These are phyloP conservation scores for Bombylius major DNA, from an alignment of 2,888 invertebrate genomes.

Conservation along the genomic window DNA sequence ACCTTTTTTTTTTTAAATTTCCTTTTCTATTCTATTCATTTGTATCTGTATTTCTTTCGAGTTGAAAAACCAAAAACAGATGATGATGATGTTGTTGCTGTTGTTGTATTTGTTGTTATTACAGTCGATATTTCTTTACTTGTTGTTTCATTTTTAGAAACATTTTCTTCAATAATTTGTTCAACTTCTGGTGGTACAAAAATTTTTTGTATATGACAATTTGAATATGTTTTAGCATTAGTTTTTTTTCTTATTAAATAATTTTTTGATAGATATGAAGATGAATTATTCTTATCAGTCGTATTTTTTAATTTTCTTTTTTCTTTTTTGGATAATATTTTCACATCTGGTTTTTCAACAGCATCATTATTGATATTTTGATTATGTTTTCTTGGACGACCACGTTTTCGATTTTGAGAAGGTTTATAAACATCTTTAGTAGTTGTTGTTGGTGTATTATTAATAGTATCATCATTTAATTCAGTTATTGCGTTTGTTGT, in stretches of 20 bases:
- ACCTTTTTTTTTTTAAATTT: too few species aligned
- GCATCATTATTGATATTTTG: too few species aligned
- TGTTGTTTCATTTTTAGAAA: too few species aligned
- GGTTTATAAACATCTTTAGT: neutral
- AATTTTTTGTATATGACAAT: slow-evolving; percentile 16
- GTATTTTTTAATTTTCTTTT: neutral
- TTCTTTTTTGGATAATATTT: neutral
- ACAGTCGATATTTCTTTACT: slow-evolving; percentile 3
- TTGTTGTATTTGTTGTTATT: too few species aligned
- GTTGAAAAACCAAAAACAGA: too few species aligned
- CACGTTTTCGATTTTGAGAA: neutral
- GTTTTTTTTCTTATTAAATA: neutral
- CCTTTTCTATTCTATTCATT: too few species aligned
- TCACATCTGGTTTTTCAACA: too few species aligned
- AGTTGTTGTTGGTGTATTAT: neutral
- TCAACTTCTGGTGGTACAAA: slow-evolving; percentile 23
- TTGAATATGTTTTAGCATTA: slow-evolving; percentile 15
- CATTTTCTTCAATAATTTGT: slow-evolving; percentile 14
- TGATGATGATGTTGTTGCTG: too few species aligned
- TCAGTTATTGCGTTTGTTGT: too few species aligned
- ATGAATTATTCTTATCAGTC: too few species aligned
- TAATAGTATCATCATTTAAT: neutral
- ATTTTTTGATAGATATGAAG: neutral
- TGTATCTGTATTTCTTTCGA: too few species aligned
- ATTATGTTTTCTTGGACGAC: neutral